phyloP scores from a whole-genome alignment of 2,797 vertebrate genomes.

The Neosilurus mollespiculum region DNA sequence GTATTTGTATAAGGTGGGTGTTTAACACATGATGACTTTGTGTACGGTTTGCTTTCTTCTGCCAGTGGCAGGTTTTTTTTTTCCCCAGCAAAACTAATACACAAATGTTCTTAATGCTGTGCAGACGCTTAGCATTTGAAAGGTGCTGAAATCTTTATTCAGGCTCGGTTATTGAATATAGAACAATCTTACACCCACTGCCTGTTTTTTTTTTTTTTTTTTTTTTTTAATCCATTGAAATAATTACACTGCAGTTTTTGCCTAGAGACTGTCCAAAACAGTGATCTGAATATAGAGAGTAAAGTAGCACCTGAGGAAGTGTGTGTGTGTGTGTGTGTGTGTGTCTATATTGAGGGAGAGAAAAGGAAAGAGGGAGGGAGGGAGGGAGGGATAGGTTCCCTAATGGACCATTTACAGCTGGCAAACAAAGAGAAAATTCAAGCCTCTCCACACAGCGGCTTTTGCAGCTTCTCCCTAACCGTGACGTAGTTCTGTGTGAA shows the following conservation, averaged over 20 bases:
- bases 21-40: neutral
- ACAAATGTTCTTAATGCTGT: neutral
- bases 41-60: neutral
- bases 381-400: slow-evolving; percentile 41
- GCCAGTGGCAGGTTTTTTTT: neutral
- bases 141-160: slow-evolving; percentile 8
- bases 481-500: slow-evolving; percentile 26
- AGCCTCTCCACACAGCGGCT: slow-evolving; percentile 44
- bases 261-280: slow-evolving; percentile 64
- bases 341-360: slow-evolving; percentile 44
- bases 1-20: neutral
- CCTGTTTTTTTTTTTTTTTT: slow-evolving; percentile 55
- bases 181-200: slow-evolving; percentile 58
- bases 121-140: neutral
- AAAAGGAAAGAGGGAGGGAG: slow-evolving; percentile 35
- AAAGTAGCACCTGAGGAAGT: slow-evolving; percentile 57
- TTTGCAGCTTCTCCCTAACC: slow-evolving; percentile 46
- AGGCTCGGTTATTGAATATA: slow-evolving; percentile 57
- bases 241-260: slow-evolving; percentile 68
- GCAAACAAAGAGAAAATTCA: slow-evolving; percentile 59
- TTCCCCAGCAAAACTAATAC: neutral
- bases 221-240: slow-evolving; percentile 60
- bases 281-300: slow-evolving; percentile 61
- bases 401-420: slow-evolving; percentile 55
- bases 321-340: slow-evolving; percentile 50